phyloP scores from a whole-genome alignment of 2,888 invertebrate genomes.

The Heteromurus nitidus region DNA sequence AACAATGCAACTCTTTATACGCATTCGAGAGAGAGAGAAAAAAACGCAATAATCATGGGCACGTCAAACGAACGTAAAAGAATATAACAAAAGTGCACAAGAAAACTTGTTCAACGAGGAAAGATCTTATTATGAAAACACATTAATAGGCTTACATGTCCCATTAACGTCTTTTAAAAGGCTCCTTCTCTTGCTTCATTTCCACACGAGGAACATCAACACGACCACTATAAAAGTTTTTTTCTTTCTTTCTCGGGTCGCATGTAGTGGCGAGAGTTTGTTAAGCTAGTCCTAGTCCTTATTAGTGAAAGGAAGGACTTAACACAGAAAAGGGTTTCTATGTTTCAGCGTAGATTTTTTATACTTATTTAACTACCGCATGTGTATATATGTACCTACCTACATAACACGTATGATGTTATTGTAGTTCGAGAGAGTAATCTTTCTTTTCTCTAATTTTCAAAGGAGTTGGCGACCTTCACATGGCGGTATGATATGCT shows the following conservation, averaged over 20 bases:
- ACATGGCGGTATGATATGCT: slow-evolving; percentile 19
- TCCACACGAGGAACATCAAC: no score
- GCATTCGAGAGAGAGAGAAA: no score
- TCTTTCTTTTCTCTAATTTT: slow-evolving; percentile 25
- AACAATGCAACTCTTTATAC: no score
- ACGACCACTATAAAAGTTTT: no score
- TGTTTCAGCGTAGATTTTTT: slow-evolving; percentile 20
- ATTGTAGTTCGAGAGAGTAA: slow-evolving; percentile 9
- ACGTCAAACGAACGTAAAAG: slow-evolving; percentile 38
- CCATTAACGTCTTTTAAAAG: slow-evolving; percentile 49
- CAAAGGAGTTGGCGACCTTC: slow-evolving; percentile 43
- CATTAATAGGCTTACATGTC: slow-evolving; percentile 53
- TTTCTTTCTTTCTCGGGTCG: background rate
- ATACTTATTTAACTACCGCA: background rate
- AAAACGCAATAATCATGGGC: slow-evolving; percentile 52
- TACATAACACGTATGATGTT: slow-evolving; percentile 12
- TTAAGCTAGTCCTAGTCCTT: no score
- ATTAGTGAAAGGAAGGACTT: slow-evolving; percentile 6
- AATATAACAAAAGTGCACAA: slow-evolving; percentile 10
- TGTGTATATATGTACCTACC: no score
- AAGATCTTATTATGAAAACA: slow-evolving; percentile 35
- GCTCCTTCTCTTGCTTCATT: slow-evolving; percentile 13
- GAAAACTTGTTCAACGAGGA: slow-evolving; percentile 27
- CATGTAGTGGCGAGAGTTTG: no score
- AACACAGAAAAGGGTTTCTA: slow-evolving; percentile 42